A percentile compares a stretch with the other conserved stretches of the same genome.
Evolutionary conservation across 2,888 invertebrate genomes (phyloP).

Genomic region (Aelia acuminata): DNA sequence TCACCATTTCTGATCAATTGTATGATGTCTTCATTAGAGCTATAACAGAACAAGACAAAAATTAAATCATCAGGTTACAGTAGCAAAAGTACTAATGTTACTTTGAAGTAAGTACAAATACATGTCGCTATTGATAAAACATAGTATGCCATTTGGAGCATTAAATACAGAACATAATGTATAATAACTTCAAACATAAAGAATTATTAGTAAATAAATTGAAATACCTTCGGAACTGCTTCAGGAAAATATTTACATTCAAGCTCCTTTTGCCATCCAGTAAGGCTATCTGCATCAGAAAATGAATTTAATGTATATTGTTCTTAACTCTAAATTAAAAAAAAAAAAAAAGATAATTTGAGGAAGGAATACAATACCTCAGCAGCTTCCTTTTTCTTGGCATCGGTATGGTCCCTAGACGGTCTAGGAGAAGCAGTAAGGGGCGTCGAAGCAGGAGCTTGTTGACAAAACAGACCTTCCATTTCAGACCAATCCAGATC

Average conservation of each 20-base stretch:
- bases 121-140: too few relatives aligned
- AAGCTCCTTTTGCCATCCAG: constrained; percentile 94
- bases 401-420: constrained; percentile 70
- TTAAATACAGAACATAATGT: too few relatives aligned
- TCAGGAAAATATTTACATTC: constrained; percentile 97
- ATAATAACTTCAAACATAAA: too few relatives aligned
- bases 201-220: constrained; percentile 19
- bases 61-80: background rate
- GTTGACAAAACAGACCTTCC: constrained; percentile 94
- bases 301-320: background rate
- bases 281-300: constrained; percentile 80
- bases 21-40: constrained; percentile 92
- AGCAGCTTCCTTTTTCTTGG: constrained; percentile 83
- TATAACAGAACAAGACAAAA: constrained; percentile 68
- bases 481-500: constrained; percentile 94
- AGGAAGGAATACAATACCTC: constrained; percentile 73
- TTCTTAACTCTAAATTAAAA: background rate
- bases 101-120: too few relatives aligned
- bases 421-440: constrained; percentile 73
- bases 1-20: constrained; percentile 86
- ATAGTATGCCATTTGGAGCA: too few relatives aligned
- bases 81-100: background rate
- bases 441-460: constrained; percentile 73
- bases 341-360: background rate
- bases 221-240: constrained; percentile 90